A percentile compares a stretch with the other conserved stretches of the same genome.
Evolutionary conservation across 2,797 vertebrate species (phyloP).

Genomic region (Xenentodon cancila): DNA sequence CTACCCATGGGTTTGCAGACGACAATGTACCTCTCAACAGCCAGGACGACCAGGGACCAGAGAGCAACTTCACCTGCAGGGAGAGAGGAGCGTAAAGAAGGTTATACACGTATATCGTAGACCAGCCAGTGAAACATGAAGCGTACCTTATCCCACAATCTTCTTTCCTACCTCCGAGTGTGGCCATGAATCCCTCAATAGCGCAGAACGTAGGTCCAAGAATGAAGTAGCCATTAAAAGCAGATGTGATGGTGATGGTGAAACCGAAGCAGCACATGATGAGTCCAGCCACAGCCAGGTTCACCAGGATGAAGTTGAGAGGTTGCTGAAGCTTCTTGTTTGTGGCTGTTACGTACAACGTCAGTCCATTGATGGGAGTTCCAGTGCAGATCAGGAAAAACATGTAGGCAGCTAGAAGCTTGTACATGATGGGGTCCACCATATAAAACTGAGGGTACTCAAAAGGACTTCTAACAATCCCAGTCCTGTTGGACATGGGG

Average conservation of each 20-base stretch:
- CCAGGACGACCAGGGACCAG: conserved; percentile 79
- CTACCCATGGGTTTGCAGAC: conserved; percentile 89
- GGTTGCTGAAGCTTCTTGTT: conserved; percentile 87
- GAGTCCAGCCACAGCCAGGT: conserved; percentile 84
- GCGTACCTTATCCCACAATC: too few species aligned
- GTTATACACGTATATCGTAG: too few species aligned
- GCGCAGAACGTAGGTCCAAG: conserved; percentile 76
- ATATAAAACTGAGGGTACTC: conserved; percentile 84
- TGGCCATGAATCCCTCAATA: conserved; percentile 84
- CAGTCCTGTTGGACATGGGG: conserved; percentile 85
- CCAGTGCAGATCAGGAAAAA: conserved; percentile 84
- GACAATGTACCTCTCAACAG: conserved; percentile 80
- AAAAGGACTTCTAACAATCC: conserved; percentile 83
- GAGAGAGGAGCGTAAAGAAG: not conserved
- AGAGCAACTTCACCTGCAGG: conserved; percentile 70
- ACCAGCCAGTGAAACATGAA: too few species aligned
- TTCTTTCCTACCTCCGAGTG: conserved; percentile 72
- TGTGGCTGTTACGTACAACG: conserved; percentile 77
- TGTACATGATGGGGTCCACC: conserved; percentile 77
- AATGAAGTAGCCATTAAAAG: conserved; percentile 81
- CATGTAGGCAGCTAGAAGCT: conserved; percentile 78
- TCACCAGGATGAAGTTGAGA: conserved; percentile 86
- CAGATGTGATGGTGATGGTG: conserved; percentile 82
- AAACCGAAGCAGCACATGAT: conserved; percentile 84
- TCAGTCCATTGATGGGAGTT: conserved; percentile 83